These are phyloP conservation scores for Pseudomyrmex dendroicus DNA, from an alignment of 1,140 invertebrate species.

Conservation along the genomic window DNA sequence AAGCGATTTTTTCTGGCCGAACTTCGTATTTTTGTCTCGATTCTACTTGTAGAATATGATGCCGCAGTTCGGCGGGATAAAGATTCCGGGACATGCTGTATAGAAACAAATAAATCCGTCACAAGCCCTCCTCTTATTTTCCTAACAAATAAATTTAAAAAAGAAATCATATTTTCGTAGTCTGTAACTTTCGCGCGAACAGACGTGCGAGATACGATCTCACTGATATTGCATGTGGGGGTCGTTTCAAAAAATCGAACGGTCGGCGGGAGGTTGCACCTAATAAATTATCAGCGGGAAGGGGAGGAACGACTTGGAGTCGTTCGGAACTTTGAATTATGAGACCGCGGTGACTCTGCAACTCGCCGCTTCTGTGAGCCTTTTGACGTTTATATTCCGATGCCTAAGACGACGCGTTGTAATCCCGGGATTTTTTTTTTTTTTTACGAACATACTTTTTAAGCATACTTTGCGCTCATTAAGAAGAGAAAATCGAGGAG, in stretches of 20 bases:
- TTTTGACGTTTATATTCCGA: constrained; percentile 63
- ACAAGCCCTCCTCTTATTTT: neutral
- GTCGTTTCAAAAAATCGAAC: constrained; percentile 64
- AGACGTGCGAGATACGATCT: constrained; percentile 47
- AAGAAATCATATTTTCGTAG: constrained; percentile 43
- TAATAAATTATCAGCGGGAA: constrained; percentile 72
- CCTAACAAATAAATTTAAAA: no score
- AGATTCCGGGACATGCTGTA: no score
- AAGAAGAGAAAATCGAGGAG: neutral
- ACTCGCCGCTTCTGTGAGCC: constrained; percentile 28
- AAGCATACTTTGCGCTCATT: neutral
- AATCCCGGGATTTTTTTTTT: neutral
- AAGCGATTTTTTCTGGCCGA: no score
- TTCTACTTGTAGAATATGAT: no score
- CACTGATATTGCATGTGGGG: constrained; percentile 34
- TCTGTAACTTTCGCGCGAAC: constrained; percentile 39
- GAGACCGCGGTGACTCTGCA: constrained; percentile 64
- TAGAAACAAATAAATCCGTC: neutral
- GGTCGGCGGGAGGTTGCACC: constrained; percentile 56
- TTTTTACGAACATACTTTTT: neutral
- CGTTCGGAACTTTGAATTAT: constrained; percentile 64
- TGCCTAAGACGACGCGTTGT: neutral
- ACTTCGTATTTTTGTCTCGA: no score
- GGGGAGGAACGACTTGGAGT: constrained; percentile 45
- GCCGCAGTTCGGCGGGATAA: no score